Conservation (phyloP, 2,797 vertebrate genomes). For the Dendrocincla tyrannina region DNA sequence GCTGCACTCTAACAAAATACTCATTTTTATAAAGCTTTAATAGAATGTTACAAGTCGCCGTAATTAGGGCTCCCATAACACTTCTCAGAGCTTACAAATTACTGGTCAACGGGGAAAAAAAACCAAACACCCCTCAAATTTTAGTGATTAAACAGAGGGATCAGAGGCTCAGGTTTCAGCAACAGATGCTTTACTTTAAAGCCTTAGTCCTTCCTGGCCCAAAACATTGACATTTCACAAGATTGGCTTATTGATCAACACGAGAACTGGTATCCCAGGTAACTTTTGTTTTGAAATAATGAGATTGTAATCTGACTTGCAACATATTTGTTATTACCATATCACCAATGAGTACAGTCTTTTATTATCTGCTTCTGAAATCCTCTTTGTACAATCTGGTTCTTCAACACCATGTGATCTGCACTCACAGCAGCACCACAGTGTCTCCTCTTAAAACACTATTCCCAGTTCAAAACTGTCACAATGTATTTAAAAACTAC, state of each 20-base stretch:
- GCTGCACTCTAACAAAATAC: not conserved
- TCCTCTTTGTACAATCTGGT: not conserved
- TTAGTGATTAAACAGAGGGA: not conserved
- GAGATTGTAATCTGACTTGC: slow-evolving; percentile 1
- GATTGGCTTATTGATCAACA: not conserved
- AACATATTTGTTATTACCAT: not conserved
- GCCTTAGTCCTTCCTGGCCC: not conserved
- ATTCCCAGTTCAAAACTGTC: slow-evolving; percentile 8
- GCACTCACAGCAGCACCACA: not conserved
- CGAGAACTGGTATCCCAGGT: not conserved
- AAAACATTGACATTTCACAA: not conserved
- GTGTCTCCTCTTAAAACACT: not conserved
- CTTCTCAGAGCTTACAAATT: not conserved
- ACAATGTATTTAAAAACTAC: slow-evolving; percentile 6
- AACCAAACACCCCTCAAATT: not conserved
- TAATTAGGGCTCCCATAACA: not conserved
- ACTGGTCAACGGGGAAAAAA: not conserved
- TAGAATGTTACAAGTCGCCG: not conserved
- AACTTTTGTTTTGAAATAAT: slow-evolving; percentile 13
- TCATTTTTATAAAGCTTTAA: not conserved
- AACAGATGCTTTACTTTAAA: slow-evolving; percentile 5
- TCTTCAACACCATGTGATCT: not conserved
- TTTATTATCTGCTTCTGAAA: not conserved
- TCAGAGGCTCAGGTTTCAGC: not conserved
- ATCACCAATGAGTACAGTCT: not conserved